Conservation (phyloP, 2,113 vertebrate species). For the Turnix velox region DNA sequence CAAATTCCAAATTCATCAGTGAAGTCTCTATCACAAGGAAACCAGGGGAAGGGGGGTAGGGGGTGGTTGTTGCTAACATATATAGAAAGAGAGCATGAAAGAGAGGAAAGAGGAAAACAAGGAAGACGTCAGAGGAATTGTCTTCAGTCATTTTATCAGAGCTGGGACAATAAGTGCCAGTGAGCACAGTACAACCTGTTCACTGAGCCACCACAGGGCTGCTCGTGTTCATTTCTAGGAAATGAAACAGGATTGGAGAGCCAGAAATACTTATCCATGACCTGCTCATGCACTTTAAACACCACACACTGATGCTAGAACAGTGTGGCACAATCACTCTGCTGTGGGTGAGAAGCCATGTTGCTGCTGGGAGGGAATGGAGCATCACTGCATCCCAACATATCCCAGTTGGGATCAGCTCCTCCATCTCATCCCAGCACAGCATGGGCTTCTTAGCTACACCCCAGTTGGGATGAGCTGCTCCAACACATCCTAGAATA, state of each 20-base stretch:
- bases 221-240: neutral
- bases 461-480: too few relatives aligned
- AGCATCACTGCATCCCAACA: fast-evolving
- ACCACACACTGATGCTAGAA: fast-evolving
- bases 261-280: neutral
- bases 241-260: neutral
- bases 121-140: constrained; percentile 3
- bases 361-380: neutral
- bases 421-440: neutral
- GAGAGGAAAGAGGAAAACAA: neutral
- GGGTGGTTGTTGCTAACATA: neutral
- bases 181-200: neutral
- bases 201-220: fast-evolving
- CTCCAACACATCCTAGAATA: too few relatives aligned
- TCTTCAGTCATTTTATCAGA: neutral
- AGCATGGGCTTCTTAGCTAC: too few relatives aligned
- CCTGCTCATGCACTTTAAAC: neutral
- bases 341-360: neutral
- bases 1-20: neutral
- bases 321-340: fast-evolving
- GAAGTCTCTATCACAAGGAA: constrained; percentile 27
- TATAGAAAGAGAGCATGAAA: neutral
- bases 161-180: neutral
- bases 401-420: neutral
- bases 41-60: too few relatives aligned